Percentiles rank a stretch among this genome's conserved stretches.
Conservation (phyloP, 1,140 invertebrate genomes). For the Amyelois transitella region DNA sequence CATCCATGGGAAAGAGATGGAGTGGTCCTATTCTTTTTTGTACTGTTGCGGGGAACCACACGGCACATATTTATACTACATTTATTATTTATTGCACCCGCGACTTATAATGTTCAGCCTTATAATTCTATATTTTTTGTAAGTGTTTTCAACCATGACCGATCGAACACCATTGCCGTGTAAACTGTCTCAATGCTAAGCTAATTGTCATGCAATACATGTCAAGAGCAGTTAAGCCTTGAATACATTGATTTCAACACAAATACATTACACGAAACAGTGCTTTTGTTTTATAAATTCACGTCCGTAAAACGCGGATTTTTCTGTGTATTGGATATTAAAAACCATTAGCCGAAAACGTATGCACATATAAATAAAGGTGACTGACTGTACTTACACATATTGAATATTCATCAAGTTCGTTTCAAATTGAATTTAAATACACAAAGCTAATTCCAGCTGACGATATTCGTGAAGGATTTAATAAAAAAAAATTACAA, state of each 20-base stretch:
- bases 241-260: constrained; percentile 28
- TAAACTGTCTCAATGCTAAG: constrained; percentile 5
- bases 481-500: no score
- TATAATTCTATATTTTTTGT: background rate
- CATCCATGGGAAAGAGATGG: no score
- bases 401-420: background rate
- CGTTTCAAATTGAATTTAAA: background rate
- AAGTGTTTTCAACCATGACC: constrained; percentile 1
- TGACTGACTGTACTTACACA: background rate
- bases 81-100: no score
- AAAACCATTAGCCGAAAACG: background rate
- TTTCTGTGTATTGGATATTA: background rate
- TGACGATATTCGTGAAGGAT: background rate
- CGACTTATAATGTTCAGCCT: no score
- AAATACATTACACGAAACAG: background rate
- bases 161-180: constrained; percentile 1
- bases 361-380: background rate
- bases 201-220: constrained; percentile 30
- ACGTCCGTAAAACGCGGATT: no score
- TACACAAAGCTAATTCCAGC: background rate
- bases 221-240: constrained; percentile 35
- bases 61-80: no score
- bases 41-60: no score
- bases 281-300: background rate
- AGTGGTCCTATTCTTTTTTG: no score